A percentile compares a stretch with the other conserved stretches of the same genome.
These are phyloP conservation scores for Fabriciana adippe DNA, from an alignment of 2,888 invertebrate species.

Conservation along the genomic window DNA sequence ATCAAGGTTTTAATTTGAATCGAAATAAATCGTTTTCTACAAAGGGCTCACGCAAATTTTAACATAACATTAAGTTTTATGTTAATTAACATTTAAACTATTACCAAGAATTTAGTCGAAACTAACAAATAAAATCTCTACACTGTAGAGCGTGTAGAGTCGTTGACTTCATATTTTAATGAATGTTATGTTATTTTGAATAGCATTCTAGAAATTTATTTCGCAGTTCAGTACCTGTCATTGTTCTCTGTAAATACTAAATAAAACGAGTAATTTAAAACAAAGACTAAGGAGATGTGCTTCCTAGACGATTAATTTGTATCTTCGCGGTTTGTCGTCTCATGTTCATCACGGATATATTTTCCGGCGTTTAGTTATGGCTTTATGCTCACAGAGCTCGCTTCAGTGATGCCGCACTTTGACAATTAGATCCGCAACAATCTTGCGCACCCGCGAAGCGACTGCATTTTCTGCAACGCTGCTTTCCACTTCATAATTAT, in stretches of 20 bases:
- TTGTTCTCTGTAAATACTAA: constrained; percentile 14
- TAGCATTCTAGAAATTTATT: constrained; percentile 6
- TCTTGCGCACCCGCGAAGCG: constrained; percentile 57
- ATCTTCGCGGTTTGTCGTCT: constrained; percentile 22
- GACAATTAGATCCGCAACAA: constrained; percentile 77
- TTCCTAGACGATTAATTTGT: constrained; percentile 16
- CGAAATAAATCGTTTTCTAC: not conserved
- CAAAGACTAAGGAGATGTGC: constrained; percentile 7
- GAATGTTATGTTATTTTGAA: not conserved
- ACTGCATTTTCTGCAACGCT: constrained; percentile 46
- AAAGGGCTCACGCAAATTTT: not conserved
- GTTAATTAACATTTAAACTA: too few species aligned
- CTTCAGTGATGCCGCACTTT: constrained; percentile 53
- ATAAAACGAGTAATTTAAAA: constrained; percentile 12
- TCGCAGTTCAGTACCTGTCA: constrained; percentile 4
- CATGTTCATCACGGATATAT: constrained; percentile 2
- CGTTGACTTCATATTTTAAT: too few species aligned
- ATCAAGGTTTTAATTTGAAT: constrained; percentile 10
- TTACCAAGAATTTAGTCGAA: too few species aligned
- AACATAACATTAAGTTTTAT: too few species aligned
- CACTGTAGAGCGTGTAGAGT: too few species aligned
- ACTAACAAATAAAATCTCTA: too few species aligned
- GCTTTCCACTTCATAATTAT: constrained; percentile 19
- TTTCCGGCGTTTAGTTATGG: constrained; percentile 26
- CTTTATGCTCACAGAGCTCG: constrained; percentile 22